These are phyloP conservation scores for Xiphophorus maculatus DNA, from an alignment of 2,113 vertebrate species.

Conservation along the genomic window DNA sequence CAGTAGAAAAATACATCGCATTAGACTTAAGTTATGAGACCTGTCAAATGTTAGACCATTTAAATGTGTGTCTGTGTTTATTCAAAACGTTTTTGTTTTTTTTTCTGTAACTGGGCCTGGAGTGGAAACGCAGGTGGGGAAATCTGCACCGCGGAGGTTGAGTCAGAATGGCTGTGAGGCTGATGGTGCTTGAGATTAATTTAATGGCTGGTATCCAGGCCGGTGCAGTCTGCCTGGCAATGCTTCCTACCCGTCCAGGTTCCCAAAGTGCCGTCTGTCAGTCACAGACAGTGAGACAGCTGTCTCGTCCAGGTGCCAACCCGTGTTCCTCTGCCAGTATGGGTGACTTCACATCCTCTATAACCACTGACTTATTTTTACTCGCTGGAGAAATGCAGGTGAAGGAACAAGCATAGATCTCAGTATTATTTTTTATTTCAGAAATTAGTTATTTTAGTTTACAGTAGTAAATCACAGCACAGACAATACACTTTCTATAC, in stretches of 20 bases:
- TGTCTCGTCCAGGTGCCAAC: constrained; percentile 63
- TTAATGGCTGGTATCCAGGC: constrained; percentile 57
- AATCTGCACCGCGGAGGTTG: constrained; percentile 27
- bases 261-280: constrained; percentile 63
- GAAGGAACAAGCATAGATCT: constrained; percentile 1
- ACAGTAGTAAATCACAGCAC: not conserved
- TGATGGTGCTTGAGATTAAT: constrained; percentile 62
- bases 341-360: constrained; percentile 70
- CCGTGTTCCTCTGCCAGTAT: constrained; percentile 57
- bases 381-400: constrained; percentile 40
- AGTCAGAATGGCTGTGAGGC: constrained; percentile 36
- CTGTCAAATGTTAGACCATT: constrained; percentile 29
- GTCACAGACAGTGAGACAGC: constrained; percentile 57
- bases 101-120: constrained; percentile 25
- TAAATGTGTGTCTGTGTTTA: constrained; percentile 7
- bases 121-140: constrained; percentile 54
- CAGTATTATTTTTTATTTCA: too few relatives aligned
- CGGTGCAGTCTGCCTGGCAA: constrained; percentile 30
- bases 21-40: constrained; percentile 33
- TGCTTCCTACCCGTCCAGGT: constrained; percentile 30
- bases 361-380: constrained; percentile 53
- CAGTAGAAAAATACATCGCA: constrained; percentile 41
- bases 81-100: constrained; percentile 24
- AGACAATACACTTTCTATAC: not conserved
- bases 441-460: too few relatives aligned